These are phyloP conservation scores for Clavelina lepadiformis DNA, from an alignment of 23 tunicate genomes.

Conservation along the genomic window DNA sequence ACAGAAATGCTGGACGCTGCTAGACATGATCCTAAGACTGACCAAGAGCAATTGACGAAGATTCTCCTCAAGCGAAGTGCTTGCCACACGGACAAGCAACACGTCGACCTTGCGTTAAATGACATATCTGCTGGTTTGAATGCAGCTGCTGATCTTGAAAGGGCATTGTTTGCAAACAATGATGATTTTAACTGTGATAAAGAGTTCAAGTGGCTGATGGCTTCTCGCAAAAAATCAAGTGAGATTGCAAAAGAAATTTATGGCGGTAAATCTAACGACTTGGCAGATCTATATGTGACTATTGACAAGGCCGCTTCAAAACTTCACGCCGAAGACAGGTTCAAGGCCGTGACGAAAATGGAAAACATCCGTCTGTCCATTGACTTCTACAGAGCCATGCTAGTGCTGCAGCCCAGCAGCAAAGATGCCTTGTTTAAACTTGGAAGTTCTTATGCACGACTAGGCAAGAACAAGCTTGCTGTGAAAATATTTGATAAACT, in stretches of 20 bases:
- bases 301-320: conserved; percentile 53
- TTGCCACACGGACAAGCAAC: conserved; percentile 44
- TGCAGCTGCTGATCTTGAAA: conserved; percentile 14
- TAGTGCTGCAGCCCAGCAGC: conserved; percentile 48
- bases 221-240: conserved; percentile 17
- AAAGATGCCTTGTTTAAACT: conserved; percentile 49
- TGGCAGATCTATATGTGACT: conserved; percentile 23
- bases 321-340: conserved; percentile 36
- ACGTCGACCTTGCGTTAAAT: conserved; percentile 38
- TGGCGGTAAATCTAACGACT: conserved; percentile 20
- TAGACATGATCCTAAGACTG: conserved; percentile 20
- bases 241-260: conserved; percentile 41
- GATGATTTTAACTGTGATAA: conserved; percentile 10
- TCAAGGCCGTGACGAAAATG: conserved; percentile 31
- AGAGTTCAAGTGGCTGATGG: conserved; percentile 20
- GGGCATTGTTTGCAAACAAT: background rate
- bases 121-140: conserved; percentile 59
- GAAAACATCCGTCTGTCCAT: conserved; percentile 47
- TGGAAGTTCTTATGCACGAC: conserved; percentile 43
- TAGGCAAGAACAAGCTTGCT: conserved; percentile 44
- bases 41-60: conserved; percentile 37
- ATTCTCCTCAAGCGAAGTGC: conserved; percentile 32
- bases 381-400: conserved; percentile 65
- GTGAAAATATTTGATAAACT: conserved; percentile 42
- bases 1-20: conserved; percentile 39